Percentiles rank a stretch among this genome's conserved stretches.
Conservation (phyloP, 2,888 invertebrate species). For the Lithophane ornitopus region DNA sequence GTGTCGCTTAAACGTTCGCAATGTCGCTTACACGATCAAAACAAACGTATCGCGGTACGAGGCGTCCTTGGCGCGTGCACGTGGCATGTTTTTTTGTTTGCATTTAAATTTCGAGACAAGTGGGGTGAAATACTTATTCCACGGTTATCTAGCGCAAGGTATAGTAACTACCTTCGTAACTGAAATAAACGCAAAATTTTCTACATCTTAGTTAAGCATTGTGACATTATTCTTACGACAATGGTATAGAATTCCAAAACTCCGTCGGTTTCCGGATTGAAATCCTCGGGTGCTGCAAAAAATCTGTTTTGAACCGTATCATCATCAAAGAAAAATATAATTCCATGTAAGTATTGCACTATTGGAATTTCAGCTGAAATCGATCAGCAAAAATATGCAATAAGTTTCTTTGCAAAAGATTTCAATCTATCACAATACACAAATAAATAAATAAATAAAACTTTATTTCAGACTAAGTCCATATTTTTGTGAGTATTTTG, state of each 20-base stretch:
- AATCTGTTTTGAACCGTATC: slow-evolving; percentile 16
- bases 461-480: too few species aligned
- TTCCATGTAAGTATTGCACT: neutral
- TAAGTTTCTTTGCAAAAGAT: neutral
- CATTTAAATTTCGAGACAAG: too few species aligned
- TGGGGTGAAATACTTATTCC: too few species aligned
- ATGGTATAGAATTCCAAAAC: slow-evolving; percentile 89
- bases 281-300: slow-evolving; percentile 86
- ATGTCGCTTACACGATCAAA: too few species aligned
- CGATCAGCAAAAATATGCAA: neutral
- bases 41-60: too few species aligned
- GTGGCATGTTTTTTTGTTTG: too few species aligned
- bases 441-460: too few species aligned
- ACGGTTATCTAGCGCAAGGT: too few species aligned
- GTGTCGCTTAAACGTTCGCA: too few species aligned
- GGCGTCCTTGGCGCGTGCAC: too few species aligned
- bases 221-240: slow-evolving; percentile 76
- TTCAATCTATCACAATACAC: neutral
- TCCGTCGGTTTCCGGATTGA: slow-evolving; percentile 89
- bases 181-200: neutral
- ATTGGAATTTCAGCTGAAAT: neutral
- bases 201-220: slow-evolving; percentile 4
- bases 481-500: too few species aligned
- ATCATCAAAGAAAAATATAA: neutral
- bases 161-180: neutral